A percentile compares a stretch with the other conserved stretches of the same genome.
phyloP scores from a whole-genome alignment of 30 jellyfish, hydroid and myxozoan genomes.

The Hydractinia echinata region DNA sequence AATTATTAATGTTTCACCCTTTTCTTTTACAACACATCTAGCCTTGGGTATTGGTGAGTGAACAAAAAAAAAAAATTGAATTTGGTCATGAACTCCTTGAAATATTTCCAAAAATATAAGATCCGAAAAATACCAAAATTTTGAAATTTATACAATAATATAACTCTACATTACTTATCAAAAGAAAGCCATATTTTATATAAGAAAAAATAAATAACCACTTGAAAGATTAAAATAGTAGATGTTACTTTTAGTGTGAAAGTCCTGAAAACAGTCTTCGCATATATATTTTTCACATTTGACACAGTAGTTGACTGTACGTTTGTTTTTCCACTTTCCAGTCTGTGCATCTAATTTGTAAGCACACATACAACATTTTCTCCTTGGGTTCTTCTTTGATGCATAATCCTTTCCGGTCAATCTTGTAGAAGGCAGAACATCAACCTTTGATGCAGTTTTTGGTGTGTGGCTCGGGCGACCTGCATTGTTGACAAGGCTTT shows the following conservation, averaged over 20 bases:
- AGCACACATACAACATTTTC: not conserved
- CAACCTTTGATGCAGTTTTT: not conserved
- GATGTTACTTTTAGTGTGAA: not conserved
- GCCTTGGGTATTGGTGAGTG: too few relatives aligned
- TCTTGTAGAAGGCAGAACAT: not conserved
- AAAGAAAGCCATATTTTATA: too few relatives aligned
- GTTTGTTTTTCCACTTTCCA: not conserved
- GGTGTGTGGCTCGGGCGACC: not conserved
- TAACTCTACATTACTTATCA: too few relatives aligned
- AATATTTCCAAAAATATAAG: too few relatives aligned
- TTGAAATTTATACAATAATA: too few relatives aligned
- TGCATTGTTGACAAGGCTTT: not conserved
- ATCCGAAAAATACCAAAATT: too few relatives aligned
- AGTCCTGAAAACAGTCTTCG: too few relatives aligned
- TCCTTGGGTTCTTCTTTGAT: not conserved
- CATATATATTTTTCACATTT: constrained; percentile 1
- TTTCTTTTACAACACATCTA: too few relatives aligned
- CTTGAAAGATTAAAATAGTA: not conserved
- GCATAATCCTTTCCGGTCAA: not conserved
- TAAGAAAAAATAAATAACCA: too few relatives aligned
- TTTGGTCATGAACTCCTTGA: too few relatives aligned
- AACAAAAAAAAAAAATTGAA: too few relatives aligned
- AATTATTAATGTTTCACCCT: too few relatives aligned
- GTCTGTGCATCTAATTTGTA: not conserved
- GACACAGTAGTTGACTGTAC: not conserved